Evolutionary conservation across 1,140 invertebrate genomes (phyloP).

Genomic region (Brachionus rotundiformis): DNA sequence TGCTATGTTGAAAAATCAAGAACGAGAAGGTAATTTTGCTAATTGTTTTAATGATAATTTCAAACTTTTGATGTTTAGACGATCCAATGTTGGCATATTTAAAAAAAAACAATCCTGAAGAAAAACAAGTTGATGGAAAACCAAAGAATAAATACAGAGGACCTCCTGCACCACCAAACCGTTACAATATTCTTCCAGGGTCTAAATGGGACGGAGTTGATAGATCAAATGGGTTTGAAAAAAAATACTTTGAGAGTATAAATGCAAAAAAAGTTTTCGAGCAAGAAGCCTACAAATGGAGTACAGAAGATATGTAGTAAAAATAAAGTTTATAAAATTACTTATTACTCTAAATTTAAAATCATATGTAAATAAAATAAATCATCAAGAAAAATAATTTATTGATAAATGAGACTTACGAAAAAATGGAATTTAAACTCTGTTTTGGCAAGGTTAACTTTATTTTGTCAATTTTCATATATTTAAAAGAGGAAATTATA

Average conservation of each 20-base stretch:
- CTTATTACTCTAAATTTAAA: neutral
- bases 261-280: conserved; percentile 75
- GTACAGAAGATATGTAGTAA: conserved; percentile 83
- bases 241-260: conserved; percentile 78
- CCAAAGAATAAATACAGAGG: conserved; percentile 75
- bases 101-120: conserved; percentile 72
- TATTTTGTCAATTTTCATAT: neutral
- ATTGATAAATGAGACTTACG: too few species aligned
- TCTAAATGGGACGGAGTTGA: conserved; percentile 98
- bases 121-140: conserved; percentile 59
- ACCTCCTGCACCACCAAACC: conserved; percentile 71
- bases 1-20: conserved; percentile 71
- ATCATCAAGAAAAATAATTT: too few species aligned
- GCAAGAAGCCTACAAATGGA: conserved; percentile 90
- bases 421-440: too few species aligned
- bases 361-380: conserved; percentile 20
- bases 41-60: neutral
- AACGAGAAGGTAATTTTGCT: conserved; percentile 70
- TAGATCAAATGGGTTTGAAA: conserved; percentile 93
- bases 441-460: neutral
- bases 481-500: neutral
- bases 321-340: conserved; percentile 55
- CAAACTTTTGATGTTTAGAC: neutral
- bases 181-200: conserved; percentile 83
- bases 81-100: conserved; percentile 92